phyloP scores from a whole-genome alignment of 2,113 vertebrate genomes.

The Nothoprocta pentlandii region DNA sequence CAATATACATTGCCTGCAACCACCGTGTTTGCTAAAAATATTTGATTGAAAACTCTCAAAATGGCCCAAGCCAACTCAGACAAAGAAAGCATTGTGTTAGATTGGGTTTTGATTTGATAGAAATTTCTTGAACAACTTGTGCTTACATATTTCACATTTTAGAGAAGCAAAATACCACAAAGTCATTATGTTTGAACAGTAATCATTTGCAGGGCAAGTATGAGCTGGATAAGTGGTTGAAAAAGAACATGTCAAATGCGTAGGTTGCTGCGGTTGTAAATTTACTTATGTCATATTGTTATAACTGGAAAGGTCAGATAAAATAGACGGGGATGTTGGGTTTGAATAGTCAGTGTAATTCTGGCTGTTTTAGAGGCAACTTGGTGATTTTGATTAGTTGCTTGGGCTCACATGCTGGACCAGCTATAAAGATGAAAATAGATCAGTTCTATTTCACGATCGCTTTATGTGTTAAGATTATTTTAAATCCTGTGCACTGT shows the following conservation, averaged over 20 bases:
- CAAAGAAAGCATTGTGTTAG: background rate
- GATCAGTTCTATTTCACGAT: background rate
- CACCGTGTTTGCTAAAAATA: background rate
- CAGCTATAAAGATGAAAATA: background rate
- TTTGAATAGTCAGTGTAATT: background rate
- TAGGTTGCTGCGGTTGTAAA: background rate
- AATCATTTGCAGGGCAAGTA: background rate
- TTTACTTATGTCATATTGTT: background rate
- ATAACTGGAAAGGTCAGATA: background rate
- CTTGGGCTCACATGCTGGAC: background rate
- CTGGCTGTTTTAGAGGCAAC: background rate
- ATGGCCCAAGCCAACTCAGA: background rate
- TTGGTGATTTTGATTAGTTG: background rate
- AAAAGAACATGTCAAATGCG: background rate
- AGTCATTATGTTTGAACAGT: background rate
- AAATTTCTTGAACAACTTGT: background rate
- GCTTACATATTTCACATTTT: background rate
- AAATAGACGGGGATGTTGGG: background rate
- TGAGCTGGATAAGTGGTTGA: background rate
- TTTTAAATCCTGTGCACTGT: background rate
- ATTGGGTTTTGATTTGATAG: background rate
- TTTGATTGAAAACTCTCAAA: background rate
- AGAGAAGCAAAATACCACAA: background rate
- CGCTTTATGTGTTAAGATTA: background rate
- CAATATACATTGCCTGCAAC: background rate